Evolutionary conservation across 2,888 invertebrate genomes (phyloP).

Genomic region (Sesamia inferens): DNA sequence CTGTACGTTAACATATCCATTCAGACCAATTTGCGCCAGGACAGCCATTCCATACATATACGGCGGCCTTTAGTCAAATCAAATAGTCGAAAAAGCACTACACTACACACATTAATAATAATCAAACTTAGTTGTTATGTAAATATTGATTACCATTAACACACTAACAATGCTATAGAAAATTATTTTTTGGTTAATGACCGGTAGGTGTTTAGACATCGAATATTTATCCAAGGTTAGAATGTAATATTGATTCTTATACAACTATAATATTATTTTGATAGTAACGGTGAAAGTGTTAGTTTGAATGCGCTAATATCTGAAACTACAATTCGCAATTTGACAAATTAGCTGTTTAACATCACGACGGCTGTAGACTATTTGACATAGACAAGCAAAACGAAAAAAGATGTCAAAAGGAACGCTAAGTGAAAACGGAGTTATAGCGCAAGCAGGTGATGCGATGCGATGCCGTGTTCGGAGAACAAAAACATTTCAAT

Average conservation of each 20-base stretch:
- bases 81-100: conserved; percentile 19
- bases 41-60: conserved; percentile 14
- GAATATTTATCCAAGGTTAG: conserved; percentile 33
- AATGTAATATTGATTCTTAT: conserved; percentile 14
- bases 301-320: background rate
- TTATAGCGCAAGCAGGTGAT: too few relatives aligned
- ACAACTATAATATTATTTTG: conserved; percentile 15
- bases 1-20: background rate
- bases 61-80: conserved; percentile 9
- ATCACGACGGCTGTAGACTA: background rate
- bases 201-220: background rate
- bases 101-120: conserved; percentile 8
- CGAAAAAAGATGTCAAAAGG: background rate
- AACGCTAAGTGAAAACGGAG: background rate
- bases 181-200: conserved; percentile 9
- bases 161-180: conserved; percentile 4
- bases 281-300: background rate
- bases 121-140: conserved; percentile 1
- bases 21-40: background rate
- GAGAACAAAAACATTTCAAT: background rate
- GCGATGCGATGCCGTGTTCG: background rate
- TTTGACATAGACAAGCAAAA: background rate
- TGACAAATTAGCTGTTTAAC: too few relatives aligned
- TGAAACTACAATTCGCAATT: background rate
- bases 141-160: conserved; percentile 32